Evolutionary conservation across 2,888 invertebrate genomes (phyloP).

Genomic region (Sylvicola cinctus): DNA sequence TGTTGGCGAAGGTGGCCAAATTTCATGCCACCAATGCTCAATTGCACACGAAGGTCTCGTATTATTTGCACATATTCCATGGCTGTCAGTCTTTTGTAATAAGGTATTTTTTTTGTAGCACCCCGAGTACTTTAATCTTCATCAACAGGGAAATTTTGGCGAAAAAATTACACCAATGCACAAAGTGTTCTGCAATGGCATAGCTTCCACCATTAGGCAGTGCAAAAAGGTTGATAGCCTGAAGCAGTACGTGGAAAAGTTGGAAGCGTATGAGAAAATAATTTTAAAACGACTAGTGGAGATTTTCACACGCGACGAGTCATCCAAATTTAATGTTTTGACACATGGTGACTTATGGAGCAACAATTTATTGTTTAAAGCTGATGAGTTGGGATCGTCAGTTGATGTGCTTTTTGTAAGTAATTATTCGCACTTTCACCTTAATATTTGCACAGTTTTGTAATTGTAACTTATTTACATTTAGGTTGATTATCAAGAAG

Average conservation of each 20-base stretch:
- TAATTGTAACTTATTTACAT: too few species aligned
- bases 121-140: conserved; percentile 13
- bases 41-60: conserved; percentile 27
- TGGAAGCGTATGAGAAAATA: conserved; percentile 11
- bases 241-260: conserved; percentile 10
- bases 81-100: too few species aligned
- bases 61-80: too few species aligned
- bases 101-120: too few species aligned
- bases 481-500: conserved; percentile 17
- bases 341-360: conserved; percentile 30
- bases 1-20: conserved; percentile 28
- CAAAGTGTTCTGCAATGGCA: conserved; percentile 12
- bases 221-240: conserved; percentile 10
- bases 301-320: conserved; percentile 12
- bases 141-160: conserved; percentile 13
- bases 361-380: conserved; percentile 28
- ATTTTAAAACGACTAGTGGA: conserved; percentile 14
- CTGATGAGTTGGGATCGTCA: conserved; percentile 15
- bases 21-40: conserved; percentile 32
- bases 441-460: neutral
- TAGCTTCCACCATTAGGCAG: conserved; percentile 13
- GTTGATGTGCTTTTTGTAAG: conserved; percentile 21
- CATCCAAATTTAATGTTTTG: conserved; percentile 21
- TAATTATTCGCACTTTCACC: too few species aligned
- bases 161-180: conserved; percentile 14